Evolutionary conservation across 2,113 vertebrate genomes (phyloP), one percentile per base, ranked within the genome.

Genomic region (Scolopax mira): DNA sequence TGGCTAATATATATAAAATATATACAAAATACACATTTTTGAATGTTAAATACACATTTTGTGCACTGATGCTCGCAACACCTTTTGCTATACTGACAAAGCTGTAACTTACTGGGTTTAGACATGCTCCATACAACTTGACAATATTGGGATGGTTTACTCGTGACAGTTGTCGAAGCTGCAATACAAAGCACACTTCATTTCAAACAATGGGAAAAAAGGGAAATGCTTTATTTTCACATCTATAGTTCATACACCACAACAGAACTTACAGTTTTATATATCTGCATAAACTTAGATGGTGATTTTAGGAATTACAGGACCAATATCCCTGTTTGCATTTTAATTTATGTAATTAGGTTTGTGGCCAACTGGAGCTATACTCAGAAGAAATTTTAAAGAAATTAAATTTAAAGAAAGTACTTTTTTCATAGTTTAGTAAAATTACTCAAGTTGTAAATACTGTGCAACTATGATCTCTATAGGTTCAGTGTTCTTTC

Each of bases 121-220:
- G 98, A 96, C 99, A 99, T 66, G 99, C 99, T 96, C 99, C 99
- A 94, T 99, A 99, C 79, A 99, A 96, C 97, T 99, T 99, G 93
- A 99, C 99, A 93, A 99, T 99, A 97, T 99, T 99, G 90, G 98
- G 99, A 97, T 99, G 99, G 96, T 99, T 99, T 75, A 99, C 99
- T 65, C 99, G 99, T 39, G 99, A 99, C 90, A 99, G 98, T 87
- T 99, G 99, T 42, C 99, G 98, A 93, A 99, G 99, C 99, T 98
- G 97, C 67, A 98, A 98, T 24, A 96, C 33, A 97, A 89, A 96
- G 33, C n/a, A 89, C 8, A 93, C 3, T 41, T 65, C 19, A 57
- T 69, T 92, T 96, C 61, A 96, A 93, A 96, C 5, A 44, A 71
- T 61, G 48, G 6, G 24, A 62, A 77, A 52, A 90, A 90, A 85